Conservation (phyloP, 2,888 invertebrate species). For the Drosophila vallismaia region DNA sequence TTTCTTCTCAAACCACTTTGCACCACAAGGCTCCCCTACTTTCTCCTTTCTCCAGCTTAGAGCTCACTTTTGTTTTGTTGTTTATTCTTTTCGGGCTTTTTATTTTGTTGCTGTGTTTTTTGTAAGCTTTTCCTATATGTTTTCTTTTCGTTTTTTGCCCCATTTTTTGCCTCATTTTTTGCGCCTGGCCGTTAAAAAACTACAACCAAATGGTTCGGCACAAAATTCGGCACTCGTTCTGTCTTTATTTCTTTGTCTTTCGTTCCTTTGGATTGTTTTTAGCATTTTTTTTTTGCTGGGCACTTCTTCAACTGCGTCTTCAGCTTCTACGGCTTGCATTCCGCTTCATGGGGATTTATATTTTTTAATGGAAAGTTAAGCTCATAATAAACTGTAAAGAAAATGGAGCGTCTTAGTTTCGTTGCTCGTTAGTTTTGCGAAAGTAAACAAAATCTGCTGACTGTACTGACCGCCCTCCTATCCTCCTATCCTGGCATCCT, state of each 20-base stretch:
- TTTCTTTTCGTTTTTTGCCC: constrained; percentile 40
- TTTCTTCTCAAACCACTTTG: constrained; percentile 37
- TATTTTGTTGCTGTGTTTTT: background rate
- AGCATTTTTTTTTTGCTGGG: background rate
- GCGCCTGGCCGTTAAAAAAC: constrained; percentile 66
- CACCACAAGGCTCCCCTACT: background rate
- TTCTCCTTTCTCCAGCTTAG: constrained; percentile 20
- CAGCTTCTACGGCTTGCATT: constrained; percentile 43
- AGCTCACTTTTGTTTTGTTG: constrained; percentile 15
- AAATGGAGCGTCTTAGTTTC: constrained; percentile 65
- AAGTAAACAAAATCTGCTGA: constrained; percentile 49
- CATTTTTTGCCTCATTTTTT: constrained; percentile 34
- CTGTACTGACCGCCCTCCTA: constrained; percentile 18
- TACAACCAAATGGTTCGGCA: constrained; percentile 61
- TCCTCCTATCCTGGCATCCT: background rate
- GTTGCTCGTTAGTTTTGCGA: constrained; percentile 44
- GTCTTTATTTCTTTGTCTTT: constrained; percentile 37
- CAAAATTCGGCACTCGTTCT: constrained; percentile 65
- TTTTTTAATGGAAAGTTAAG: constrained; percentile 77
- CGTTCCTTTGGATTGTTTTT: background rate
- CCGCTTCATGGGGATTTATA: constrained; percentile 70
- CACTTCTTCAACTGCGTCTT: constrained; percentile 11
- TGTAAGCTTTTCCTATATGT: constrained; percentile 37
- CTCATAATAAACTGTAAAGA: constrained; percentile 74
- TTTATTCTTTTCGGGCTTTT: background rate